Evolutionary conservation across 1,140 invertebrate species (phyloP), one percentile per base, ranked within the genome.

Genomic region (Drosophila paulistorum): DNA sequence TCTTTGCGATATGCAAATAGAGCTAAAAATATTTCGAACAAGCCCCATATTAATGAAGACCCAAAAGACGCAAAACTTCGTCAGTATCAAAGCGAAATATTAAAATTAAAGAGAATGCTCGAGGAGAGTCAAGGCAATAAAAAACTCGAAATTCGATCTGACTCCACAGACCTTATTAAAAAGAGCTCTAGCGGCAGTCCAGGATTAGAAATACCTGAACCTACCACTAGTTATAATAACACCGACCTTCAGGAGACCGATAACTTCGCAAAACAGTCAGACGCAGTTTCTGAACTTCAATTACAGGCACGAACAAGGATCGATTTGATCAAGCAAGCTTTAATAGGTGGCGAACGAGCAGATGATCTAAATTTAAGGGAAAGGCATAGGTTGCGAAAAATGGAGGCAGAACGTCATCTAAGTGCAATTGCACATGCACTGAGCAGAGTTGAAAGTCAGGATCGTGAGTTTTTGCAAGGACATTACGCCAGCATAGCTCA

Each of bases 21-120:
- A 75, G 98, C 98, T 5, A 98, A 98, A 92, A 98, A 98, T 86
- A 99, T 99, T 65, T 95, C 97, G 82, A 99, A 99, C 91, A 97
- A 97, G 81, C 98, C 98, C 0, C 95, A 95, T 84, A 96, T 99
- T 9, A 99, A 99, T 92, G 97, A 99, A 92, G 94, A 99, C 92
- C 98, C 98, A 0, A 99, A 99, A 92, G 98, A 99, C 85, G 96
- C 97, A 4, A 93, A 98, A 75, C 92, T 98, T 0, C 92, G 97
- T 26, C 95, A 98, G 87, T 98, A 98, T 91, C 97, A 98, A 89
- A 94, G 97, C 76, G 97, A 98, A 92, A 96, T 98, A 33, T 94
- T 97, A 59, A 93, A 95, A 64, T 93, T 98, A 2, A 94, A 94
- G 67, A 94, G 94, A 72, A 92, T 98, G 64, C 92, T 98, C 0